Conservation (phyloP, 2,113 vertebrate genomes). For the Callochromis pleurospilus region DNA sequence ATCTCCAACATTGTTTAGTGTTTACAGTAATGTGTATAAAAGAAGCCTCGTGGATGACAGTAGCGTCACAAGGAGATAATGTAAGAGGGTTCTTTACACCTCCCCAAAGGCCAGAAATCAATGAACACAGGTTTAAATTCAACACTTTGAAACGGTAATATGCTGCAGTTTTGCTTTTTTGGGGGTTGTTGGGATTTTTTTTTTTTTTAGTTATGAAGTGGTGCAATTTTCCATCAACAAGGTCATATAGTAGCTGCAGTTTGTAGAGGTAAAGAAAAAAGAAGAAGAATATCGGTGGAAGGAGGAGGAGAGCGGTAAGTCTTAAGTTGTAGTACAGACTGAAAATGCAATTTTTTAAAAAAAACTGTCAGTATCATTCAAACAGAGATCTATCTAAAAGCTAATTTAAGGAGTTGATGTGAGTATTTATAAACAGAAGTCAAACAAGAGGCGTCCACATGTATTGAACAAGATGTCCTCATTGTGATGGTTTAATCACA, state of each 20-base stretch:
- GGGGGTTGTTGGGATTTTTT: neutral
- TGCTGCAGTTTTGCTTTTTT: neutral
- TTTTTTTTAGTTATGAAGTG: neutral
- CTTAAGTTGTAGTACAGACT: neutral
- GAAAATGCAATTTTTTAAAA: fast-evolving
- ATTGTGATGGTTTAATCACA: neutral
- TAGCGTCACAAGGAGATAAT: neutral
- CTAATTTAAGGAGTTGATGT: neutral
- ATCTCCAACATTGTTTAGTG: neutral
- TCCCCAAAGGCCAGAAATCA: neutral
- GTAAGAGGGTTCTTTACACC: neutral
- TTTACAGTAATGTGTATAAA: neutral
- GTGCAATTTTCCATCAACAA: neutral
- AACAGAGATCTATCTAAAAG: neutral
- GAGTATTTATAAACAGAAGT: neutral
- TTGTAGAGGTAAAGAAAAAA: neutral
- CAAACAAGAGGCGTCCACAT: neutral
- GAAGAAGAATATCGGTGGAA: neutral
- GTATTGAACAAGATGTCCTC: neutral
- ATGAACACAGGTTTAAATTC: neutral
- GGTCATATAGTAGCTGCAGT: neutral
- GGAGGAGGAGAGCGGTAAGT: neutral
- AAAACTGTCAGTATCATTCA: neutral
- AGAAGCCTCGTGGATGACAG: neutral
- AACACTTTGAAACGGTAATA: neutral